Percentiles rank a stretch among this genome's conserved stretches.
phyloP scores from a whole-genome alignment of 1,140 invertebrate species.

The Bombus sylvicola region DNA sequence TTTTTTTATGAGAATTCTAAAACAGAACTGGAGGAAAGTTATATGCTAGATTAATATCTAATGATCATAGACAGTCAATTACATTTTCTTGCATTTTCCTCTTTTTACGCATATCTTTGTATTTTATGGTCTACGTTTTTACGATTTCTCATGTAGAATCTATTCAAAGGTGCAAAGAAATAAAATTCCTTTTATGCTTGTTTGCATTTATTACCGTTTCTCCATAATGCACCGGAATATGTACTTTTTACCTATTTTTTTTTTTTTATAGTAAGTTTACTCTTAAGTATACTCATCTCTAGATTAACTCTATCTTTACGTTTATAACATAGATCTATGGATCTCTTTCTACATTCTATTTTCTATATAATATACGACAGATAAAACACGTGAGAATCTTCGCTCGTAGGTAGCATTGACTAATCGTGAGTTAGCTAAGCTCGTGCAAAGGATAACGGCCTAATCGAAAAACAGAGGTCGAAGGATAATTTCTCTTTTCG shows the following conservation, averaged over 20 bases:
- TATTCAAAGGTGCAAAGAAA: background rate
- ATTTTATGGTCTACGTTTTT: too few species aligned
- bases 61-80: too few species aligned
- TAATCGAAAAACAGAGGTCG: constrained; percentile 64
- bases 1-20: too few species aligned
- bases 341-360: background rate
- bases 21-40: too few species aligned
- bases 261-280: background rate
- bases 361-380: background rate
- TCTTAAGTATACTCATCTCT: too few species aligned
- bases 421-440: constrained; percentile 5
- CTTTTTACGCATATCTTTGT: too few species aligned
- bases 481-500: constrained; percentile 64
- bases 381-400: background rate
- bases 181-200: background rate
- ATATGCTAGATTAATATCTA: too few species aligned
- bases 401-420: background rate
- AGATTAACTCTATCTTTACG: too few species aligned
- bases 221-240: background rate
- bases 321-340: background rate
- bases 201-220: too few species aligned
- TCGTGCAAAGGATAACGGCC: constrained; percentile 39
- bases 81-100: too few species aligned
- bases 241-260: background rate
- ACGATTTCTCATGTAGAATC: too few species aligned